These are phyloP conservation scores for Betta splendens DNA, from an alignment of 2,797 vertebrate genomes.

Conservation along the genomic window DNA sequence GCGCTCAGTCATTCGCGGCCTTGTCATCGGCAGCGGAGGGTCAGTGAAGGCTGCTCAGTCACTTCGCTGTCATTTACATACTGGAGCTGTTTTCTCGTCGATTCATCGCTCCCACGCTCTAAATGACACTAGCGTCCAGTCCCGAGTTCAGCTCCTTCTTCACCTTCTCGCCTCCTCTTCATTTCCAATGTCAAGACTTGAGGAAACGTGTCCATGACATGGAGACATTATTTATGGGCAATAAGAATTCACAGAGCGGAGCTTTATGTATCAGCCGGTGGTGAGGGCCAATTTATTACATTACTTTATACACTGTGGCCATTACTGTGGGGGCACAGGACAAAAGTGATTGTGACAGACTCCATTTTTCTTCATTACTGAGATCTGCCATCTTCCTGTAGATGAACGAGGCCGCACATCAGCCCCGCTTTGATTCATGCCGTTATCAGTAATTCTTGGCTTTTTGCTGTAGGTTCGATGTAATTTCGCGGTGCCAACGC, in stretches of 20 bases:
- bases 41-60: neutral
- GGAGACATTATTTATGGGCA: slow-evolving; percentile 39
- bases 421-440: slow-evolving; percentile 35
- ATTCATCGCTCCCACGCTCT: neutral
- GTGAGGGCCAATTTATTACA: slow-evolving; percentile 44
- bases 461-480: slow-evolving; percentile 44
- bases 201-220: slow-evolving; percentile 32
- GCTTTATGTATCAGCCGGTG: slow-evolving; percentile 32
- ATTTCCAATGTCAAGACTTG: slow-evolving; percentile 32
- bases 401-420: slow-evolving; percentile 42
- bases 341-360: slow-evolving; percentile 51
- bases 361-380: slow-evolving; percentile 65
- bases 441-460: slow-evolving; percentile 42
- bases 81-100: neutral
- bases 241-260: slow-evolving; percentile 21
- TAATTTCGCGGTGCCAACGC: slow-evolving; percentile 42
- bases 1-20: neutral
- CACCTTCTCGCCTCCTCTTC: slow-evolving; percentile 36
- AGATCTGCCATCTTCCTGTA: slow-evolving; percentile 44
- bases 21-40: neutral
- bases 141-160: slow-evolving; percentile 25
- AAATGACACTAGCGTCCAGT: no score
- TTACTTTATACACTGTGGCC: slow-evolving; percentile 41
- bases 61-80: neutral
- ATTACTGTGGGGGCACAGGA: slow-evolving; percentile 56